Conservation (phyloP, 2,797 vertebrate species). For the Limosa lapponica region DNA sequence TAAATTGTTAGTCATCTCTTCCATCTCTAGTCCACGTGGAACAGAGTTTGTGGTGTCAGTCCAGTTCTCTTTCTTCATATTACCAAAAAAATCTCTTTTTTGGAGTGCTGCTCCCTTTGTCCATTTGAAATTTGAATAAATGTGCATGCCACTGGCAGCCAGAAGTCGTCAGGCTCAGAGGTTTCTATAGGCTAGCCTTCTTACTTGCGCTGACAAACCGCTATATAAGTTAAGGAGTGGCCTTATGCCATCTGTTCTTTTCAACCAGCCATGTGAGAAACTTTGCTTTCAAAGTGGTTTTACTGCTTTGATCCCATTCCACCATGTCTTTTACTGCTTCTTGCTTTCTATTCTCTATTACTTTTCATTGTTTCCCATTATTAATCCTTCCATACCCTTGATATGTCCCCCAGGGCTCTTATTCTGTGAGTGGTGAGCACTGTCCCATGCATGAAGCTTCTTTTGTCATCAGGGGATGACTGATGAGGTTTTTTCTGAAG, state of each 20-base stretch:
- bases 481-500: neutral
- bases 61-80: neutral
- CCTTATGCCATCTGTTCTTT: neutral
- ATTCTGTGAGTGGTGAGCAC: neutral
- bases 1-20: neutral
- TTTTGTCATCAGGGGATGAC: neutral
- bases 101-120: neutral
- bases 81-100: neutral
- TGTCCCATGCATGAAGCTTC: neutral
- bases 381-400: constrained; percentile 32
- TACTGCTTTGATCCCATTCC: constrained; percentile 9
- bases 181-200: neutral
- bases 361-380: constrained; percentile 16
- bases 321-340: neutral
- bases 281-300: constrained; percentile 18
- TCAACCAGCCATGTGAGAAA: neutral
- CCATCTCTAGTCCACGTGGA: neutral
- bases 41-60: neutral
- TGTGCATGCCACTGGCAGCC: neutral
- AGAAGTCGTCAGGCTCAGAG: neutral
- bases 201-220: neutral
- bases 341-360: constrained; percentile 29
- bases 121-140: neutral
- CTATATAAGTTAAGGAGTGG: neutral
- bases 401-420: neutral